These are phyloP conservation scores for Nephila pilipes DNA, from an alignment of 1,140 invertebrate genomes.

Conservation along the genomic window DNA sequence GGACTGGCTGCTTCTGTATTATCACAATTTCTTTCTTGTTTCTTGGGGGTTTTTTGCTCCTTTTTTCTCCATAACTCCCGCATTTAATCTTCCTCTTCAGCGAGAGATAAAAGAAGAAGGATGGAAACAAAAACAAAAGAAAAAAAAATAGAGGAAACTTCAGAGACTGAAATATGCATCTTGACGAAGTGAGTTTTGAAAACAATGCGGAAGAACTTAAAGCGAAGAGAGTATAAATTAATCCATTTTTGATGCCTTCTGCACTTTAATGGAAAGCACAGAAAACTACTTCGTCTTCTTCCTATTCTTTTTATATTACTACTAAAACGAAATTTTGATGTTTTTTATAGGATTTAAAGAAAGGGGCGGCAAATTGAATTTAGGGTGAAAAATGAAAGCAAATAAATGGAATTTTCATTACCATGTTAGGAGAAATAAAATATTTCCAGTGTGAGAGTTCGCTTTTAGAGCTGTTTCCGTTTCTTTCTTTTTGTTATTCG, in stretches of 20 bases:
- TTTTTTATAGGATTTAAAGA: not conserved
- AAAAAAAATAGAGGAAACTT: not conserved
- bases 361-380: conserved; percentile 26
- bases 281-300: conserved; percentile 14
- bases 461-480: not conserved
- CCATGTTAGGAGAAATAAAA: not conserved
- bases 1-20: conserved; percentile 44
- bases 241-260: conserved; percentile 51
- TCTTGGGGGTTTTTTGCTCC: not conserved
- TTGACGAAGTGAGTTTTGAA: conserved; percentile 24
- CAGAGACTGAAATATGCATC: conserved; percentile 41
- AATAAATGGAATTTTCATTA: conserved; percentile 38
- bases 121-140: conserved; percentile 7
- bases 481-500: not conserved
- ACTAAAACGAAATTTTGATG: conserved; percentile 38
- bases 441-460: not conserved
- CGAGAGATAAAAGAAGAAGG: not conserved
- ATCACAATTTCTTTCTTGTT: conserved; percentile 31
- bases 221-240: conserved; percentile 37
- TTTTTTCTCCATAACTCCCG: conserved; percentile 17
- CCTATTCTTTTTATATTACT: conserved; percentile 19
- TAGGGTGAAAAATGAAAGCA: conserved; percentile 6
- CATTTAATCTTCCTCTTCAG: conserved; percentile 35
- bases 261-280: conserved; percentile 16
- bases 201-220: conserved; percentile 8